Evolutionary conservation across 2,888 invertebrate genomes (phyloP).

Genomic region (Willowsia nigromaculata): DNA sequence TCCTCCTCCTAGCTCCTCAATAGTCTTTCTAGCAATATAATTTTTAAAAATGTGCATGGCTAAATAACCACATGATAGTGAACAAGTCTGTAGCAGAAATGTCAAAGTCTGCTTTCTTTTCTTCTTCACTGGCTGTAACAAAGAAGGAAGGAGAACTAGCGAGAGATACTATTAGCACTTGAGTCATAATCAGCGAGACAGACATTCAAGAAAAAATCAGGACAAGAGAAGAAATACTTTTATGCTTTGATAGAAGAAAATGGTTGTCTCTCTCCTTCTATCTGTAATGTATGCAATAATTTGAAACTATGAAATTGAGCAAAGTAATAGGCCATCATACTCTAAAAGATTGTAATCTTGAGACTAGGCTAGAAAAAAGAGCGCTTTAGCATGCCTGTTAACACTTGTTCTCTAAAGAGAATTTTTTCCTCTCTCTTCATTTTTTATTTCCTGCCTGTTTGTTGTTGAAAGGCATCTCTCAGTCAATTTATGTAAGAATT

Average conservation of each 20-base stretch:
- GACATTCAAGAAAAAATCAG: constrained; percentile 20
- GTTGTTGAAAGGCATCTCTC: neutral
- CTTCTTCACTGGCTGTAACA: neutral
- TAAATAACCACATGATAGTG: neutral
- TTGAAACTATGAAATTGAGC: constrained; percentile 7
- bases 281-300: constrained; percentile 36
- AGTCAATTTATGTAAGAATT: neutral
- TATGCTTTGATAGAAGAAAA: too few relatives aligned
- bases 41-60: neutral
- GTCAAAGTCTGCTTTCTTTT: constrained; percentile 25
- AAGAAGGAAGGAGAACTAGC: neutral
- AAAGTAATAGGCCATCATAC: constrained; percentile 33
- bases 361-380: neutral
- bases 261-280: neutral
- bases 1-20: neutral
- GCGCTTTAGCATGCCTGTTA: constrained; percentile 46
- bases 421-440: neutral
- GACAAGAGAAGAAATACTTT: too few relatives aligned
- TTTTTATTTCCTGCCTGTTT: neutral
- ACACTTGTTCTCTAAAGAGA: constrained; percentile 52
- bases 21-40: constrained; percentile 15
- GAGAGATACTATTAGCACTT: constrained; percentile 59
- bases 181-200: constrained; percentile 53
- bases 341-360: constrained; percentile 21
- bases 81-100: neutral